Conservation (phyloP, 2,113 vertebrate species). For the Cephalophus harveyi region DNA sequence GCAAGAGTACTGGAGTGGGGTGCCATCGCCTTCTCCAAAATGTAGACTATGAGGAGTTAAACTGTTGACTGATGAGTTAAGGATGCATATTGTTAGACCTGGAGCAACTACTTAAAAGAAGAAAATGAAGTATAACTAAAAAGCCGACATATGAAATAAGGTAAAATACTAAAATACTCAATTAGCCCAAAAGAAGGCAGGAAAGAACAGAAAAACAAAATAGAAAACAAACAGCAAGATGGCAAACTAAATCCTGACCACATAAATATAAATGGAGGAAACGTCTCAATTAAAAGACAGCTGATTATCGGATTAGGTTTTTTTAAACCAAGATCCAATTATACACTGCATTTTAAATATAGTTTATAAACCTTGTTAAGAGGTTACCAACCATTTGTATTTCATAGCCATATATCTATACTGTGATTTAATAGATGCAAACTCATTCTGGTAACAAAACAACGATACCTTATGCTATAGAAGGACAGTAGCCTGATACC, state of each 20-base stretch:
- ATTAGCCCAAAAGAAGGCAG: not conserved
- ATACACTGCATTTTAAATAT: not conserved
- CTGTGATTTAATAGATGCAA: not conserved
- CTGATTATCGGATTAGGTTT: not conserved
- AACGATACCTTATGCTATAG: not conserved
- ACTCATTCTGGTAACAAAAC: not conserved
- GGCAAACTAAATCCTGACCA: not conserved
- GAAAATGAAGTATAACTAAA: not conserved
- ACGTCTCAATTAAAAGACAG: not conserved
- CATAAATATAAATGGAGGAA: not conserved
- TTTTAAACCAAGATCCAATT: not conserved
- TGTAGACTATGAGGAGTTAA: not conserved
- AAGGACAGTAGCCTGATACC: not conserved
- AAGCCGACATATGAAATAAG: not conserved
- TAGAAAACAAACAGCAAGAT: not conserved
- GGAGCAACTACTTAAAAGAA: not conserved
- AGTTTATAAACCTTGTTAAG: constrained; percentile 10
- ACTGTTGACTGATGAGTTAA: not conserved
- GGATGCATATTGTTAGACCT: not conserved
- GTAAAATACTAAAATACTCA: not conserved
- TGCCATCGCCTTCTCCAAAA: too few relatives aligned
- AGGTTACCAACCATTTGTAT: not conserved
- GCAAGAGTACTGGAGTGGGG: too few relatives aligned
- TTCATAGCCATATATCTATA: not conserved
- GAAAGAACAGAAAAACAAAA: not conserved